Percentiles rank a stretch among this genome's conserved stretches.
These are phyloP conservation scores for Drosophila leonis DNA, from an alignment of 2,888 invertebrate genomes.

Conservation along the genomic window DNA sequence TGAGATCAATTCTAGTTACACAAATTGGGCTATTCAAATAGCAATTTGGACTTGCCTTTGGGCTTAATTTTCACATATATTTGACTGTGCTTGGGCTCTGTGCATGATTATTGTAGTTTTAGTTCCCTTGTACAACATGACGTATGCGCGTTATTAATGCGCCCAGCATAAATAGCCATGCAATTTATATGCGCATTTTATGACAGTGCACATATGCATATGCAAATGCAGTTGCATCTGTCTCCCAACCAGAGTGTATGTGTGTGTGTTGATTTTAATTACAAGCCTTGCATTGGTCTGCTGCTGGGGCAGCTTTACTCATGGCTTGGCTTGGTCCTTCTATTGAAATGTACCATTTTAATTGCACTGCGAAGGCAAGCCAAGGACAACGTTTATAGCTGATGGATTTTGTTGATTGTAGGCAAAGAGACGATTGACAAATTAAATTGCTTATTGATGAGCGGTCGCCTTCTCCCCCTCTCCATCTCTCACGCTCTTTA, in stretches of 20 bases:
- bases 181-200: constrained; percentile 72
- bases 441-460: constrained; percentile 81
- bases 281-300: constrained; percentile 50
- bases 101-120: constrained; percentile 6
- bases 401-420: constrained; percentile 74
- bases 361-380: constrained; percentile 55
- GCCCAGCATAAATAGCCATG: constrained; percentile 64
- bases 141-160: constrained; percentile 74
- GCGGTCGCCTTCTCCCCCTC: constrained; percentile 10
- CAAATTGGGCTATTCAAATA: constrained; percentile 30
- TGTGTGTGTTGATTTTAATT: constrained; percentile 72
- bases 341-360: constrained; percentile 52
- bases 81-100: constrained; percentile 3
- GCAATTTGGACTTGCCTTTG: constrained; percentile 8
- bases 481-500: neutral
- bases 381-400: constrained; percentile 52
- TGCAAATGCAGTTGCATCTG: constrained; percentile 13
- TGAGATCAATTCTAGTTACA: neutral
- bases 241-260: neutral
- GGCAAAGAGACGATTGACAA: constrained; percentile 72
- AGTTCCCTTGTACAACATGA: constrained; percentile 57
- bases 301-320: constrained; percentile 6
- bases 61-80: constrained; percentile 24
- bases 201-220: constrained; percentile 53
- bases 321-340: constrained; percentile 38